phyloP scores from a whole-genome alignment of 2,797 vertebrate genomes.

The Hyperoplus immaculatus region DNA sequence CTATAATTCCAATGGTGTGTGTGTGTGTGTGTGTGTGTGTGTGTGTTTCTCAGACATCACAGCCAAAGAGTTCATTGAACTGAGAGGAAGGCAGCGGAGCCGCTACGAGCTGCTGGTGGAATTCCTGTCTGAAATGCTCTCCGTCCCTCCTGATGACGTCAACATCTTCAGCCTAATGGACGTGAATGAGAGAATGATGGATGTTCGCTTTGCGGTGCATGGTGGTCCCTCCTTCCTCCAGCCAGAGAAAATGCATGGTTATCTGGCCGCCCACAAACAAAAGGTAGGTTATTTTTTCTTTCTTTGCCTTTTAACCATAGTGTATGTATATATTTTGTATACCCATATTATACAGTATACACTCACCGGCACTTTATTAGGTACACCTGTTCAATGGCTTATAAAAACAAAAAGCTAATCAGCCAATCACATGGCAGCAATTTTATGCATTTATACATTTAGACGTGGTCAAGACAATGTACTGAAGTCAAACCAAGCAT shows the following conservation, averaged over 20 bases:
- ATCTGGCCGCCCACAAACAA: conserved; percentile 88
- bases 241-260: conserved; percentile 88
- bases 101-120: conserved; percentile 84
- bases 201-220: conserved; percentile 85
- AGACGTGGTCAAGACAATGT: too few species aligned
- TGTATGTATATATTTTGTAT: too few species aligned
- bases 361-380: too few species aligned
- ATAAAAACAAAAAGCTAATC: too few species aligned
- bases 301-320: background rate
- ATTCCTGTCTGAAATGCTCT: conserved; percentile 87
- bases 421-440: too few species aligned
- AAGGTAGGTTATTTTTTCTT: conserved; percentile 79
- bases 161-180: conserved; percentile 87
- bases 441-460: too few species aligned
- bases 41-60: conserved; percentile 83
- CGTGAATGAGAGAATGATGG: conserved; percentile 81
- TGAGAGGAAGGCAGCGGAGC: conserved; percentile 79
- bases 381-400: too few species aligned
- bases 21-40: conserved; percentile 40
- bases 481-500: too few species aligned
- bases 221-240: conserved; percentile 80
- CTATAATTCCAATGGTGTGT: background rate
- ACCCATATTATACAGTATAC: too few species aligned
- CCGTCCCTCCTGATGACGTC: conserved; percentile 80
- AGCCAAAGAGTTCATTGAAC: conserved; percentile 88